Base-by-base conservation (phyloP, 1,140 invertebrate genomes). In the Eumeta japonica region DNA sequence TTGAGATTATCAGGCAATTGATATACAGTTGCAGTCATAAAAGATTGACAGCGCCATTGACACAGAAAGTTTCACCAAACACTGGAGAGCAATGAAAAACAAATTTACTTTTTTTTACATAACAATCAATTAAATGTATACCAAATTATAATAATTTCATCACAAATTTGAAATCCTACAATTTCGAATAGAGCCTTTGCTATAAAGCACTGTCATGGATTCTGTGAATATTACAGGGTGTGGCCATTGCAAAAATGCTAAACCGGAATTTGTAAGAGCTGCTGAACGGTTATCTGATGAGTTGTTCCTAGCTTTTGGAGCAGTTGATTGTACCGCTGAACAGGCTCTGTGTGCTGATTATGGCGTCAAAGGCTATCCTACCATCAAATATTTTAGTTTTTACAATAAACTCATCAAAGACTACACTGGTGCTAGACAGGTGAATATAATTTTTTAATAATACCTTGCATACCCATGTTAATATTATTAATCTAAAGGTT, bases 241-340 rank as follows among this genome's bases (percentile, higher is more conserved):
- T 72, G 90, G 90, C 4, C 90, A 94, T 64, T 94, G 92, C 61
- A 94, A 93, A 58, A 84, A 83, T 49, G 84, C 89, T 0, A 94
- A 94, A 65, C 90, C 91, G 10, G 89, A 93, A 66, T 91, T 88
- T 57, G 81, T 78, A 11, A 76, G 77, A 27, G 89, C 90, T 3
- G 91, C 92, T 5, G 83, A 83, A 32, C 62, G 79, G 19, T 83
- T 90, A 48, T 84, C 83, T 19, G 83, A 87, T 43, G 83, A 88
- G 58, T 73, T 83, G 5, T 81, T 87, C 72, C 80, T 90, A 4
- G 81, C 83, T 10, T 88, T 92, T 67, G 88, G 81, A 3, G 92
- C 90, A 9, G 82, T 94, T 1, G 91, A 94, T 68, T 94, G 91
- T 56, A 93, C 90, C 1, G 62, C 75, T 16, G 70, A 86, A 29